Evolutionary conservation across 2,797 vertebrate species (phyloP).

Genomic region (Carduelis carduelis): DNA sequence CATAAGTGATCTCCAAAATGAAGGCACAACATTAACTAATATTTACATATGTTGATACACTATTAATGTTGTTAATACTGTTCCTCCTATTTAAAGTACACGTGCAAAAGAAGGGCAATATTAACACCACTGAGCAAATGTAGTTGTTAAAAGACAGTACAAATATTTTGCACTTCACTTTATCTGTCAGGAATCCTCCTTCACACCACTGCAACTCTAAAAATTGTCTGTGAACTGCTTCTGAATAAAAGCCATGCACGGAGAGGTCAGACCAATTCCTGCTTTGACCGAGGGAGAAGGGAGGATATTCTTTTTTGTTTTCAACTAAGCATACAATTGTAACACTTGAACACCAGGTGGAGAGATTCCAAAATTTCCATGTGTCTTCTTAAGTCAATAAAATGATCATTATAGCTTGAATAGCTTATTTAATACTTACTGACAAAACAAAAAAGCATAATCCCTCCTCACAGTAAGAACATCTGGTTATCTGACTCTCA

Average conservation of each 20-base stretch:
- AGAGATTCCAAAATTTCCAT: background rate
- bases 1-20: background rate
- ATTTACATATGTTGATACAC: background rate
- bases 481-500: background rate
- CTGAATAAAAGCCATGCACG: background rate
- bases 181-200: background rate
- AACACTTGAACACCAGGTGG: background rate
- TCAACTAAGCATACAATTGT: background rate
- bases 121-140: background rate
- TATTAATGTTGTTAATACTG: background rate
- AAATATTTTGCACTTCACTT: background rate
- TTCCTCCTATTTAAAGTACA: background rate
- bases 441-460: background rate
- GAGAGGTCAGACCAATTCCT: background rate
- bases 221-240: background rate
- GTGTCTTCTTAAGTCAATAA: background rate
- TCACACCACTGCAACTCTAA: background rate
- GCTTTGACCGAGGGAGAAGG: background rate
- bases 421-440: background rate
- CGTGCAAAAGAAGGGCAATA: background rate
- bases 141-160: background rate
- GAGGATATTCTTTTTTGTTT: background rate
- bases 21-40: background rate
- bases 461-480: background rate
- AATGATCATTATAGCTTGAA: background rate